Evolutionary conservation across 64 coral and sea anemone genomes (phyloP).

Genomic region (Montipora capricornis): DNA sequence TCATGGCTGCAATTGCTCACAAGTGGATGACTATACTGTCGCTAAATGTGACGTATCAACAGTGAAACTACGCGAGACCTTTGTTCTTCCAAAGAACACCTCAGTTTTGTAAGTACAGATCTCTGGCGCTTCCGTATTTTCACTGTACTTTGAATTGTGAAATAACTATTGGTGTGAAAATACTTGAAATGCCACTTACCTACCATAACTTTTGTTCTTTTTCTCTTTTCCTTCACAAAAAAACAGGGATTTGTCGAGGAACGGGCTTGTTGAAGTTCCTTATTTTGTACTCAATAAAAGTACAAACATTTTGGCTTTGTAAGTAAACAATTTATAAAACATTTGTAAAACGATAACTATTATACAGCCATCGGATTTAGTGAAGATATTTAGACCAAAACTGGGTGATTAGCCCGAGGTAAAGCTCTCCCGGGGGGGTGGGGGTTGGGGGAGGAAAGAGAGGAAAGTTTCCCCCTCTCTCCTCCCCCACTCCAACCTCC

Average conservation of each 20-base stretch:
- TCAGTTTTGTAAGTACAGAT: slow-evolving; percentile 16
- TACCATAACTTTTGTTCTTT: neutral
- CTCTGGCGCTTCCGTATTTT: neutral
- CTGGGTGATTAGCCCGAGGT: too few species aligned
- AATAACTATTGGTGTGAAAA: too few species aligned
- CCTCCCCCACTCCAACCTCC: too few species aligned
- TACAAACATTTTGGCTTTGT: neutral
- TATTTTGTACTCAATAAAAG: slow-evolving; percentile 27
- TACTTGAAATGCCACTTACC: too few species aligned
- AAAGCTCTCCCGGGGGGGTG: too few species aligned
- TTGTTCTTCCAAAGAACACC: neutral
- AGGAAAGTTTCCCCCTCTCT: too few species aligned
- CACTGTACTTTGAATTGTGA: neutral
- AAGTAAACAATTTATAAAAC: neutral
- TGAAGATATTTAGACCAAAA: too few species aligned
- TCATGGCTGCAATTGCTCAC: slow-evolving; percentile 8
- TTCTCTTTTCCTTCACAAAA: neutral
- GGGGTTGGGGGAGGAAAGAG: too few species aligned
- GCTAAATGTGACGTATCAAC: slow-evolving; percentile 23
- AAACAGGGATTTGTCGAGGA: slow-evolving; percentile 52
- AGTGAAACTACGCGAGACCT: neutral
- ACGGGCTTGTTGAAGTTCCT: slow-evolving; percentile 37
- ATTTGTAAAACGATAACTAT: too few species aligned
- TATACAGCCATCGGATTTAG: too few species aligned
- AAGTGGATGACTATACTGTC: neutral